These are phyloP conservation scores for Charadrius vociferus DNA, from an alignment of 2,113 vertebrate species.

Conservation along the genomic window DNA sequence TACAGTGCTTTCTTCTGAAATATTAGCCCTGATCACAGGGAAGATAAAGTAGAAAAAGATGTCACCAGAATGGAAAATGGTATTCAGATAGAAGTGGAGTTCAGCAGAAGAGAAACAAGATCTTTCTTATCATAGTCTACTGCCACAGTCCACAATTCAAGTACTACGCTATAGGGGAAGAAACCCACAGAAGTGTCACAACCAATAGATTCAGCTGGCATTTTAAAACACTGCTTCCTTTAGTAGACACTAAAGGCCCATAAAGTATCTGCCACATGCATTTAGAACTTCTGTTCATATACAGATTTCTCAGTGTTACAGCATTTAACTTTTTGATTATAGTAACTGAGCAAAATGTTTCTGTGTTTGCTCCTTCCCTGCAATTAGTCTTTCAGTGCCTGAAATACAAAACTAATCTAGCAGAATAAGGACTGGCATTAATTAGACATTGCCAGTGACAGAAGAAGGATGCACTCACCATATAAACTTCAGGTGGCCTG, in stretches of 20 bases:
- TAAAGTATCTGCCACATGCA: background rate
- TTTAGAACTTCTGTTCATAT: background rate
- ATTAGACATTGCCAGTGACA: background rate
- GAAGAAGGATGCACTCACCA: background rate
- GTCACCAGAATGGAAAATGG: background rate
- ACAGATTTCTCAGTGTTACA: background rate
- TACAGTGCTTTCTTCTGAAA: background rate
- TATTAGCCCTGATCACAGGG: background rate
- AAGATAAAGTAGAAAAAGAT: background rate
- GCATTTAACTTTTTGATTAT: background rate
- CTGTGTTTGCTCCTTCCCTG: background rate
- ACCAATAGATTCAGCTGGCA: background rate
- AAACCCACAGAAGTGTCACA: background rate
- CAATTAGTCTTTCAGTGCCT: background rate
- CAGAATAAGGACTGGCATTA: background rate
- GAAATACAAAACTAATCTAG: slow-evolving; percentile 20
- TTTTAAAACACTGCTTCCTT: background rate
- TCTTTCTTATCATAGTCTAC: background rate
- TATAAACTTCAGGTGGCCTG: background rate
- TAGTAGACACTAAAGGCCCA: background rate
- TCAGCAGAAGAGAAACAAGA: background rate
- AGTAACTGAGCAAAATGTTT: background rate
- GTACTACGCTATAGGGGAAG: background rate
- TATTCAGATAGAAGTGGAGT: background rate
- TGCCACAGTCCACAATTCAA: background rate